A percentile compares a stretch with the other conserved stretches of the same genome.
Evolutionary conservation across 92 coral and sea anemone genomes (phyloP).

Genomic region (Palythoa heliodiscus): DNA sequence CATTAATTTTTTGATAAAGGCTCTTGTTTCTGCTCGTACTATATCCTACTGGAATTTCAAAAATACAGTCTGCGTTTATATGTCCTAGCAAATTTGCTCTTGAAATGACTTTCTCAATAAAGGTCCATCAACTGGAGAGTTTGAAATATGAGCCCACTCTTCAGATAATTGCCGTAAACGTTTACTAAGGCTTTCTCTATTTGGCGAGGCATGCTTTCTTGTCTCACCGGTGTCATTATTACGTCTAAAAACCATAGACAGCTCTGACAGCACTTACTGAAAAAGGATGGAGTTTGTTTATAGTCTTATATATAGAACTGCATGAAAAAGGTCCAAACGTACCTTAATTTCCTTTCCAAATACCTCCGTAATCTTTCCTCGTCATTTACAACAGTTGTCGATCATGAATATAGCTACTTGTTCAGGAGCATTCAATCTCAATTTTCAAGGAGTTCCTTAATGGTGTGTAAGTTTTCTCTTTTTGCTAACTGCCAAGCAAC

Average conservation of each 20-base stretch:
- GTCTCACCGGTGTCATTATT: slow-evolving; percentile 50
- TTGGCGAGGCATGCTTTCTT: slow-evolving; percentile 44
- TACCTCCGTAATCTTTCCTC: slow-evolving; percentile 44
- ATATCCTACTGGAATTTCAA: slow-evolving; percentile 56
- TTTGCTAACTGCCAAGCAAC: slow-evolving; percentile 49
- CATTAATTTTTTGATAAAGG: slow-evolving; percentile 48
- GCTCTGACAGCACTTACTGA: slow-evolving; percentile 25
- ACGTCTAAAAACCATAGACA: slow-evolving; percentile 46
- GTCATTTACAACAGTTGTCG: slow-evolving; percentile 57
- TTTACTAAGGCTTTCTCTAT: slow-evolving; percentile 24
- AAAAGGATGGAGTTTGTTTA: slow-evolving; percentile 51
- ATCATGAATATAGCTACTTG: slow-evolving; percentile 40
- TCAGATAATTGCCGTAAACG: slow-evolving; percentile 42
- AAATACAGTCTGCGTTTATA: slow-evolving; percentile 50
- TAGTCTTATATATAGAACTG: slow-evolving; percentile 50
- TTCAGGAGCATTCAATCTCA: slow-evolving; percentile 14
- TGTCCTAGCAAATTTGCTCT: neutral
- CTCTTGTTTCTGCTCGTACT: slow-evolving; percentile 58
- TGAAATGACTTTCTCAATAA: no score
- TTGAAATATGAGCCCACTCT: slow-evolving; percentile 52
- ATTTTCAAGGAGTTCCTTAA: slow-evolving; percentile 18
- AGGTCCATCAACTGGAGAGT: no score
- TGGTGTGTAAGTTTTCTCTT: slow-evolving; percentile 42
- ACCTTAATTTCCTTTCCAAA: slow-evolving; percentile 46
- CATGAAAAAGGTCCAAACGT: slow-evolving; percentile 58